Conservation (phyloP, 2,113 vertebrate species). For the Mirza zaza region DNA sequence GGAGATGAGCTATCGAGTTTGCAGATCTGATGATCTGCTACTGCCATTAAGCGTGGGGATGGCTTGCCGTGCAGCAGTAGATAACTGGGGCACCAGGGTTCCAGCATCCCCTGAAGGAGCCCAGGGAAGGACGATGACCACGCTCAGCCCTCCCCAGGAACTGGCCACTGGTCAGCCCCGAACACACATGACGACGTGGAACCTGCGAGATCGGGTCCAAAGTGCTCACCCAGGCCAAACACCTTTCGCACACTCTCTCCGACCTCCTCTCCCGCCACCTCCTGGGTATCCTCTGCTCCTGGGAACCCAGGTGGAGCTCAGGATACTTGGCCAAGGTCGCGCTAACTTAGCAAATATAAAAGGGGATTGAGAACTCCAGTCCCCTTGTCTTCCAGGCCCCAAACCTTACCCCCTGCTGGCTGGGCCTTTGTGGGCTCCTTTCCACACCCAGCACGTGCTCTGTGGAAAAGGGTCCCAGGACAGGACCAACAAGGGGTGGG, state of each 20-base stretch:
- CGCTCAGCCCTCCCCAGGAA: background rate
- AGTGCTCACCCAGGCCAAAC: background rate
- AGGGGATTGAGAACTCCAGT: background rate
- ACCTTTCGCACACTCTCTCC: background rate
- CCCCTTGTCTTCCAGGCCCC: background rate
- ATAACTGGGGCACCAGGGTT: accelerated
- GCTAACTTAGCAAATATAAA: background rate
- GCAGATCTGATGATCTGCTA: background rate
- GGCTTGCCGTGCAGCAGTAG: accelerated
- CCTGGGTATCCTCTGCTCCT: background rate
- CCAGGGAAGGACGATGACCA: accelerated
- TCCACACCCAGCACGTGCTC: background rate
- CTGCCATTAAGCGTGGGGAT: background rate
- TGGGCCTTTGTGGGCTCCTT: background rate
- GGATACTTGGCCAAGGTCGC: background rate
- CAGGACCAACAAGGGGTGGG: background rate
- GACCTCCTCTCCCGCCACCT: background rate
- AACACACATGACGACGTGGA: accelerated
- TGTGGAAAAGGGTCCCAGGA: background rate
- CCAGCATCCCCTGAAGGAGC: background rate
- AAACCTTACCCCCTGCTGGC: background rate
- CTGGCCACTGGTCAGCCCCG: too few relatives aligned
- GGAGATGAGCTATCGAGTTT: background rate
- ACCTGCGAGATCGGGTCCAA: background rate
- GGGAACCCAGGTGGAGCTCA: background rate